Percentiles rank a stretch among this genome's conserved stretches.
Conservation (phyloP, 2,113 vertebrate genomes). For the Brachypteracias leptosomus region DNA sequence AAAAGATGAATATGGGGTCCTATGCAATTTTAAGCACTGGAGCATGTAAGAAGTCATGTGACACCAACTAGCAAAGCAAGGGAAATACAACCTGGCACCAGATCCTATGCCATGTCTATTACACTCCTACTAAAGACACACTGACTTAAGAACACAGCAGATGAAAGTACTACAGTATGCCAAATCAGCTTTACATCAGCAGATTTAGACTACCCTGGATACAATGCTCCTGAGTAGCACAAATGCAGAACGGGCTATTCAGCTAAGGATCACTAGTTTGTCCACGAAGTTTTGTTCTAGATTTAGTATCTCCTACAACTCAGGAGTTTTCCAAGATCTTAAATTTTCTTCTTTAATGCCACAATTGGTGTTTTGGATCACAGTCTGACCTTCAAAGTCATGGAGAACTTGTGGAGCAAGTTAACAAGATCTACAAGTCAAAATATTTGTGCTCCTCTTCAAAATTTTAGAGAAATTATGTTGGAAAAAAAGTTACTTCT, state of each 20-base stretch:
- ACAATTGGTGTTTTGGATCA: neutral
- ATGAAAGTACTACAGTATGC: rapidly evolving
- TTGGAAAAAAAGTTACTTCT: neutral
- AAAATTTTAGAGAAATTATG: neutral
- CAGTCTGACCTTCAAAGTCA: neutral
- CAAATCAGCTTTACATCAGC: neutral
- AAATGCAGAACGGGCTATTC: neutral
- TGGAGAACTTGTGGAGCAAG: neutral
- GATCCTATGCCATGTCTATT: neutral
- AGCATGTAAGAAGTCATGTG: neutral
- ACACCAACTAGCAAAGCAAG: neutral
- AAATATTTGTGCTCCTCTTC: neutral
- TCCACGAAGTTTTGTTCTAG: neutral
- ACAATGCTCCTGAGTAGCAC: neutral
- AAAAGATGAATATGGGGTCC: neutral
- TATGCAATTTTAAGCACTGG: neutral
- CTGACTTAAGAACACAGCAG: neutral
- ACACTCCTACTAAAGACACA: neutral
- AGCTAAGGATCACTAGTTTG: no score
- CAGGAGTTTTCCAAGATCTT: neutral
- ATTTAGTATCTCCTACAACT: neutral
- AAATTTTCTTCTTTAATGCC: neutral
- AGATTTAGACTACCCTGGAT: neutral
- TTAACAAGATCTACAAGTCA: neutral
- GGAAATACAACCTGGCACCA: neutral